phyloP scores from a whole-genome alignment of 2,888 invertebrate genomes.

The Quadroppia sp. region DNA sequence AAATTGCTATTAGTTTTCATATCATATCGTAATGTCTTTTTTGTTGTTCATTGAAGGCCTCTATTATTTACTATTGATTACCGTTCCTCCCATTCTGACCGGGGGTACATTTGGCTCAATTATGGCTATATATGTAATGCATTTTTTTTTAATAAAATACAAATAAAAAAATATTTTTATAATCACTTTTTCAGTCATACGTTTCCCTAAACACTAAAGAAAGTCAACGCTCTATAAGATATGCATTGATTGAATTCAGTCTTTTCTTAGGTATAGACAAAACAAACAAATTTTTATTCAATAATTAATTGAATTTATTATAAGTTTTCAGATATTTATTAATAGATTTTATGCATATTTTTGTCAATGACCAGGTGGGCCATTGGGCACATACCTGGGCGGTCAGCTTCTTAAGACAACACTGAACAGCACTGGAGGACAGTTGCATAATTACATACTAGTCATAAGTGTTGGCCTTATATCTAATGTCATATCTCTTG shows the following conservation, averaged over 20 bases:
- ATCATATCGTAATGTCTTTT: neutral
- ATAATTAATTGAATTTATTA: too few relatives aligned
- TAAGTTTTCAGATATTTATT: too few relatives aligned
- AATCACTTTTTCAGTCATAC: neutral
- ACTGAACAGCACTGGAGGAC: neutral
- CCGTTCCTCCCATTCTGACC: neutral
- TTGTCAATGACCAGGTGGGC: neutral
- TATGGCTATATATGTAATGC: constrained; percentile 11
- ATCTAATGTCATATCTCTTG: neutral
- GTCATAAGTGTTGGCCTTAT: neutral
- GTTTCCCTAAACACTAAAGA: neutral
- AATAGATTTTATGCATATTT: too few relatives aligned
- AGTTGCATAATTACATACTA: neutral
- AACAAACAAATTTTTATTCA: too few relatives aligned
- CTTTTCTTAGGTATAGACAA: constrained; percentile 33
- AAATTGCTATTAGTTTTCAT: neutral
- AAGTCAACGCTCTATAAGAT: neutral
- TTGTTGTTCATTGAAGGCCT: neutral
- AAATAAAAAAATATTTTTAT: neutral
- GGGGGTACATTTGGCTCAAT: neutral
- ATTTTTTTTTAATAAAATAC: neutral
- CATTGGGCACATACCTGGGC: constrained; percentile 3
- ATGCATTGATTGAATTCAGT: constrained; percentile 26
- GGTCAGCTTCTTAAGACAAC: neutral
- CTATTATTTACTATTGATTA: neutral